A percentile compares a stretch with the other conserved stretches of the same genome.
Conservation (phyloP, 2,797 vertebrate genomes). For the Apogon hyalosoma region DNA sequence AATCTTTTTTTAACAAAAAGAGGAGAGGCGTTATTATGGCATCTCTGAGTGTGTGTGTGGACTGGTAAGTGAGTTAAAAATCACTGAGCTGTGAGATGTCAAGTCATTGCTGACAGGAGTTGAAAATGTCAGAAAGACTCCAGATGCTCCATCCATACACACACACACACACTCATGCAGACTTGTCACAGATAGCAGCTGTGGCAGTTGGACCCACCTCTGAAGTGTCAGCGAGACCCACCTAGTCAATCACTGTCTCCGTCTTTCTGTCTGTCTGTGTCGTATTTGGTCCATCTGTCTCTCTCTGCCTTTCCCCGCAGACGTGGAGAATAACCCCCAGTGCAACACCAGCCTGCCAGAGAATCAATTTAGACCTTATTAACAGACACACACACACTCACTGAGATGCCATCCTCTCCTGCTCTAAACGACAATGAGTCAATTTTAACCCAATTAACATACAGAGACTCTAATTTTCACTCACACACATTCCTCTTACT, state of each 20-base stretch:
- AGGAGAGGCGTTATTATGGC: not conserved
- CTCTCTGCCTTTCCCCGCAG: slow-evolving; percentile 48
- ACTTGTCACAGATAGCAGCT: slow-evolving; percentile 36
- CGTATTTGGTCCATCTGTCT: slow-evolving; percentile 61
- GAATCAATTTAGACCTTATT: slow-evolving; percentile 68
- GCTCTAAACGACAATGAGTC: slow-evolving; percentile 47
- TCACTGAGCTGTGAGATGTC: slow-evolving; percentile 51
- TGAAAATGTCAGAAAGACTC: slow-evolving; percentile 58
- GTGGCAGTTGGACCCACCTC: slow-evolving; percentile 45
- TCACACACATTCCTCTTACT: slow-evolving; percentile 1
- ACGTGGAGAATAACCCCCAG: slow-evolving; percentile 12
- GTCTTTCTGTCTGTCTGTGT: not conserved
- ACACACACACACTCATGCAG: slow-evolving; percentile 4
- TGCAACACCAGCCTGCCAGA: slow-evolving; percentile 18
- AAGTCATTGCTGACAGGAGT: slow-evolving; percentile 46
- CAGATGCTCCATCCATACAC: slow-evolving; percentile 40
- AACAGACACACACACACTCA: slow-evolving; percentile 28
- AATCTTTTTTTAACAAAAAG: too few species aligned
- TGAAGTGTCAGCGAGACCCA: slow-evolving; percentile 49
- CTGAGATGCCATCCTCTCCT: slow-evolving; percentile 26
- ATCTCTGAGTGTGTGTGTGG: slow-evolving; percentile 12
- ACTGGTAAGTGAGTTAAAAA: slow-evolving; percentile 36
- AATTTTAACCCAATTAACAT: slow-evolving; percentile 61
- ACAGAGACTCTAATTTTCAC: slow-evolving; percentile 24
- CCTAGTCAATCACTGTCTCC: slow-evolving; percentile 38